These are phyloP conservation scores for Semotilus atromaculatus DNA, from an alignment of 2,797 vertebrate genomes.

Conservation along the genomic window DNA sequence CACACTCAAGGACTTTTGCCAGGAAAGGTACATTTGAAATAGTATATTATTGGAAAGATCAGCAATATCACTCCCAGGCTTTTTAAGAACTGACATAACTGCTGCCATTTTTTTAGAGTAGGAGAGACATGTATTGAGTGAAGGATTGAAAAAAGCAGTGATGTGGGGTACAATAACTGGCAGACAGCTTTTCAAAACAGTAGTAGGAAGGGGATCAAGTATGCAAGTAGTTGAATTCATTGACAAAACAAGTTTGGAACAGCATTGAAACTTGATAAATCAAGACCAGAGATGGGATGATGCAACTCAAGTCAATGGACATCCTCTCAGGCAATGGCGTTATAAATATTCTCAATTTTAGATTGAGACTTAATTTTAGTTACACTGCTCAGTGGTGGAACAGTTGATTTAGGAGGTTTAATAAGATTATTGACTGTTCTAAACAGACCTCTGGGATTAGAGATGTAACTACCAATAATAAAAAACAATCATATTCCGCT, in stretches of 20 bases:
- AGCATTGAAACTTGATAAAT: neutral
- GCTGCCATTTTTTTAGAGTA: neutral
- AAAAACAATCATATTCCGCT: neutral
- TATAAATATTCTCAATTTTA: neutral
- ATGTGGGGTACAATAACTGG: neutral
- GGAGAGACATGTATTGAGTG: neutral
- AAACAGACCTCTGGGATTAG: neutral
- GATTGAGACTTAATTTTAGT: neutral
- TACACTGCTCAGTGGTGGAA: neutral
- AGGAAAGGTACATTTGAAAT: no score
- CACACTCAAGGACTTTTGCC: no score
- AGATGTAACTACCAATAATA: neutral
- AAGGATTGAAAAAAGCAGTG: neutral
- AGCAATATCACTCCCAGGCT: neutral
- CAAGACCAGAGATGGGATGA: neutral
- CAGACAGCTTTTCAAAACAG: neutral
- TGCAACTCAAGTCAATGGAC: neutral
- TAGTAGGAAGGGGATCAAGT: neutral
- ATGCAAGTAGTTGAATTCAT: neutral
- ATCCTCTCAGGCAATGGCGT: neutral
- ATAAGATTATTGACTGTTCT: neutral
- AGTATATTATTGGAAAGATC: neutral
- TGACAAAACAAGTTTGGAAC: neutral
- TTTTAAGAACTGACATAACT: neutral
- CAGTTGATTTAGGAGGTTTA: neutral